Evolutionary conservation across 2,113 vertebrate genomes (phyloP), one percentile per base, ranked within the genome.

Genomic region (Aphelocoma coerulescens): DNA sequence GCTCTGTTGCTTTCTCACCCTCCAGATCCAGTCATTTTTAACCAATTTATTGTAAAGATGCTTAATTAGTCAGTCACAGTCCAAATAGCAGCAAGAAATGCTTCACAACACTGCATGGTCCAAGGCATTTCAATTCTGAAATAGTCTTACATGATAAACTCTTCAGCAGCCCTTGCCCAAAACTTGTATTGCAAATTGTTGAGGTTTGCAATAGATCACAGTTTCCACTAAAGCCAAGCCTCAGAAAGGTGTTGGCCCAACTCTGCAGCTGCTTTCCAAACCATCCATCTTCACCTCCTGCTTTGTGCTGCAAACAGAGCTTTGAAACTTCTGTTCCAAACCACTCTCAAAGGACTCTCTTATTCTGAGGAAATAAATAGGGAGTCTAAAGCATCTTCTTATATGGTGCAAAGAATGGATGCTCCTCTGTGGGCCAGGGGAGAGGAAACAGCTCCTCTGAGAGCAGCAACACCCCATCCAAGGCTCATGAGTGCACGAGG

Each of bases 191-290:
- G 67, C 28, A 79, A 57, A 59, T 44, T 68, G 35, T 32, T 92
- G 79, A 61, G 57, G 33, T 85, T 59, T 18, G 4, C 54, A 77
- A 91, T 88, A 67, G 75, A 92, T 85, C 67, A 93, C 44, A 61
- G 43, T n/a, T 93, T 88, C 65, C 72, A 71, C 59, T 77, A 55
- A 75, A 93, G 75, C 52, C 49, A 76, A 83, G 72, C 33, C 72
- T 92, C 51, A 59, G 65, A 76, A 76, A 90, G 85, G 71, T 84
- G 55, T 66, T 95, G 89, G 89, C 81, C 68, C 75, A 86, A 14
- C 78, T 90, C 90, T 65, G 43, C 68, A 51, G 61, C 90, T 78
- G 52, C 61, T 79, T 94, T 97, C 89, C 89, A 88, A 95, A 84
- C 48, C 88, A 95, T 90, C 92, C 76, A 84, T 95, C 92, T 96